These are phyloP conservation scores for Pardosa pseudoannulata DNA, from an alignment of 2,888 invertebrate genomes.

Conservation along the genomic window DNA sequence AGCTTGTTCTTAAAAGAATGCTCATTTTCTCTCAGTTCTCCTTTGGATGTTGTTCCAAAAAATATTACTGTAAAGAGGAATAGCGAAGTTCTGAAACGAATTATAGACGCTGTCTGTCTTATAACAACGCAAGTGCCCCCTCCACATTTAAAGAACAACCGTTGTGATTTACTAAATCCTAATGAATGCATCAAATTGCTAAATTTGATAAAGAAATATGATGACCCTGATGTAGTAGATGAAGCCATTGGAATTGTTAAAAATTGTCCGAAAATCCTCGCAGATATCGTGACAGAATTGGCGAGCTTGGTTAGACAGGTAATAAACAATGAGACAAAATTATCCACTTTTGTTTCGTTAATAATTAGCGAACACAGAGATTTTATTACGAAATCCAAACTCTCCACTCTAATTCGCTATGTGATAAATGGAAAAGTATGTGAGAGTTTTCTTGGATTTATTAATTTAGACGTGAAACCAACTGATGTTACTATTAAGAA, in stretches of 20 bases:
- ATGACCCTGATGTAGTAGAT: neutral
- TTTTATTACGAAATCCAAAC: neutral
- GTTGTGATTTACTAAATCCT: too few species aligned
- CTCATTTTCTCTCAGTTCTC: neutral
- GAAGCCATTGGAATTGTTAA: neutral
- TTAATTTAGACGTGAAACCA: too few species aligned
- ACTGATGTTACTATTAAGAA: too few species aligned
- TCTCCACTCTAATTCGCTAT: neutral
- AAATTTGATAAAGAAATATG: too few species aligned
- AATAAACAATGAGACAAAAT: neutral
- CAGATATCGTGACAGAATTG: neutral
- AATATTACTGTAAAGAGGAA: neutral
- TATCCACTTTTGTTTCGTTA: neutral
- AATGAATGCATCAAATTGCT: too few species aligned
- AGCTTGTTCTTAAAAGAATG: neutral
- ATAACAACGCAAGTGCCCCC: too few species aligned
- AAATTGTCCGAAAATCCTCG: neutral
- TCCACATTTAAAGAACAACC: too few species aligned
- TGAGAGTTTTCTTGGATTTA: neutral
- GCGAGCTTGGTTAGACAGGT: neutral
- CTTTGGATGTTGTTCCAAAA: neutral
- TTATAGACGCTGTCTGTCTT: neutral
- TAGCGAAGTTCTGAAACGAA: neutral
- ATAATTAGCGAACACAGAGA: neutral
- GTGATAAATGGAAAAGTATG: neutral